These are phyloP conservation scores for Porites australiensis DNA, from an alignment of 64 coral and sea anemone genomes.

Conservation along the genomic window DNA sequence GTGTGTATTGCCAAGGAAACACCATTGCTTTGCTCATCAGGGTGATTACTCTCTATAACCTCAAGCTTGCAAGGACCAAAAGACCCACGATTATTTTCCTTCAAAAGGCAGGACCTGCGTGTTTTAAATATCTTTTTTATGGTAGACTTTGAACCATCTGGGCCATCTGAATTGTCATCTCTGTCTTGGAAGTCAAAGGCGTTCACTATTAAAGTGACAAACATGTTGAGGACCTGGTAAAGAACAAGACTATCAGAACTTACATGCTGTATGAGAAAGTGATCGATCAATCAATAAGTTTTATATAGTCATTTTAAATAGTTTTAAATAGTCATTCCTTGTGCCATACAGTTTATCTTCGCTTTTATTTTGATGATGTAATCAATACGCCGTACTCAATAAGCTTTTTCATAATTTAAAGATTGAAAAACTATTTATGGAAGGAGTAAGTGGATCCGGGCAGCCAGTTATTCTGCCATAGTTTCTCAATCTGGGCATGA, in stretches of 20 bases:
- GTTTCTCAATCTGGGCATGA: no score
- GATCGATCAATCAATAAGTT: no score
- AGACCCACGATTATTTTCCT: slow-evolving; percentile 3
- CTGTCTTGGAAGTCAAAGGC: slow-evolving; percentile 52
- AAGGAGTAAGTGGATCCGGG: no score
- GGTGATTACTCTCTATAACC: slow-evolving; percentile 37
- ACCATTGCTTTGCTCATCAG: background rate
- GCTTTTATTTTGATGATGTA: no score
- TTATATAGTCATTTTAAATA: background rate
- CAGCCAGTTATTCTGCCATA: no score
- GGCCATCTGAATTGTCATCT: background rate
- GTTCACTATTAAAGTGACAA: slow-evolving; percentile 58
- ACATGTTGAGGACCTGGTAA: slow-evolving; percentile 69
- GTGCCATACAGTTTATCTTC: no score
- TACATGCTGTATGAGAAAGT: no score
- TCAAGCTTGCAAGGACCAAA: slow-evolving; percentile 31
- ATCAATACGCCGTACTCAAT: no score
- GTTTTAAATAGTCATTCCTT: no score
- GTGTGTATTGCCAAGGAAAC: slow-evolving; percentile 9
- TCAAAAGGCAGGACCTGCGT: background rate
- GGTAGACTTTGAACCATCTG: background rate
- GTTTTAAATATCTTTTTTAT: slow-evolving; percentile 17
- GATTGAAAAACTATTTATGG: no score
- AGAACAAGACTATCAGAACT: background rate
- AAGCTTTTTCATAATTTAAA: no score